Percentiles rank a stretch among this genome's conserved stretches.
These are phyloP conservation scores for Leptinotarsa tumamoca DNA, from an alignment of 2,888 invertebrate species.

Conservation along the genomic window DNA sequence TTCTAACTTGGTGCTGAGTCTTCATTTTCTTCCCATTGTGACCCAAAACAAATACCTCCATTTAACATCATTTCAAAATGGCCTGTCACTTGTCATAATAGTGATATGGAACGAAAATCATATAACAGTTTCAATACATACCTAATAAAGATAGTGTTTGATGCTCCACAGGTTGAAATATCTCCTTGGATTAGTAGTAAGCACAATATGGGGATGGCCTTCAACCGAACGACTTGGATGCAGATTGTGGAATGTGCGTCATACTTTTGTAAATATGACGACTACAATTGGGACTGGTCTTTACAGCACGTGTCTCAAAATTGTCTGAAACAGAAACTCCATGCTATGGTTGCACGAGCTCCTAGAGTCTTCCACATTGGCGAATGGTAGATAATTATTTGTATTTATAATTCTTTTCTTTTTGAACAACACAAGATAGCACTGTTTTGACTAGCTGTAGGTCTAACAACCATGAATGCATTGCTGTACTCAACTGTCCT, in stretches of 20 bases:
- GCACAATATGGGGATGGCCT: constrained; percentile 99
- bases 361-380: constrained; percentile 98
- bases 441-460: too few relatives aligned
- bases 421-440: too few relatives aligned
- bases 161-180: constrained; percentile 80
- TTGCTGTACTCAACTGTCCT: too few relatives aligned
- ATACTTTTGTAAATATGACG: constrained; percentile 95
- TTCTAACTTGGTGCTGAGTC: too few relatives aligned
- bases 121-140: too few relatives aligned
- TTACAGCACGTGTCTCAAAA: constrained; percentile 91
- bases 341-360: constrained; percentile 90
- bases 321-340: constrained; percentile 80
- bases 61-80: too few relatives aligned
- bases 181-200: constrained; percentile 96
- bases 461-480: too few relatives aligned
- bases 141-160: too few relatives aligned
- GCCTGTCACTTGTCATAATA: too few relatives aligned
- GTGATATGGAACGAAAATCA: too few relatives aligned
- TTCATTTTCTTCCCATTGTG: too few relatives aligned
- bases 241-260: constrained; percentile 83
- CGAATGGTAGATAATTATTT: constrained; percentile 82
- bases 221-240: constrained; percentile 89
- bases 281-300: constrained; percentile 99
- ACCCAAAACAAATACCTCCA: too few relatives aligned
- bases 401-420: neutral